Evolutionary conservation across 2,113 vertebrate species (phyloP), one percentile per base, ranked within the genome.

Genomic region (Castor canadensis): DNA sequence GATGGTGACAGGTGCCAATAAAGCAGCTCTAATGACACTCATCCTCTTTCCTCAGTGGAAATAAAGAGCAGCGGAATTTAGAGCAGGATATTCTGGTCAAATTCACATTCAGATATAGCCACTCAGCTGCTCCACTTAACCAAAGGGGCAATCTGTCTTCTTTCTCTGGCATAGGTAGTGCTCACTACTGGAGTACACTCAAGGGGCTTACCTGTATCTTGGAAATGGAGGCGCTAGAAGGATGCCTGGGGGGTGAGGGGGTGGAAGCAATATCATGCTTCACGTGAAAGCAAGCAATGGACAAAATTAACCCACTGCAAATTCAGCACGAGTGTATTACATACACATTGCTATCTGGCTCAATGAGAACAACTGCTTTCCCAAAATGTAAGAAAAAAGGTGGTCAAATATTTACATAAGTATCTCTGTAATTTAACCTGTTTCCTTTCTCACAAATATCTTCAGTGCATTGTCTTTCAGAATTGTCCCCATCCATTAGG

Each of bases 121-220:
- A 54, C 22, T 92, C 62, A 79, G 76, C 60, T 47, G 84, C 19
- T 96, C 52, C 86, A 72, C 38, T 85, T 67, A 85, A 77, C 24
- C 38, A n/a, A 87, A 82, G 32, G n/a, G 49, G 56, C 91, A 91
- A 22, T 83, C 43, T 81, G 7, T 22, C 80, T 90, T 93, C 90
- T 83, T 79, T 79, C 47, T 85, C 71, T 83, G 62, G 72, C 62
- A 62, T 1, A 73, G 43, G 71, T 56, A 43, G 20, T 30, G 30
- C 30, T 60, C 58, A 64, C 32, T 76, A 71, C 9, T 87, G 52
- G 66, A 67, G 62, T 60, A 64, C 13, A 89, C 38, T 71, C 32
- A 76, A 30, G 54, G 26, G 71, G 79, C 83, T 94, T 76, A 93
- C 89, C 79, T 95, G 77, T 43, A 67, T 84, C 92, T 84, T 95